Base-by-base conservation (phyloP, 2,888 invertebrate species). In the Aproaerema taeniolella region DNA sequence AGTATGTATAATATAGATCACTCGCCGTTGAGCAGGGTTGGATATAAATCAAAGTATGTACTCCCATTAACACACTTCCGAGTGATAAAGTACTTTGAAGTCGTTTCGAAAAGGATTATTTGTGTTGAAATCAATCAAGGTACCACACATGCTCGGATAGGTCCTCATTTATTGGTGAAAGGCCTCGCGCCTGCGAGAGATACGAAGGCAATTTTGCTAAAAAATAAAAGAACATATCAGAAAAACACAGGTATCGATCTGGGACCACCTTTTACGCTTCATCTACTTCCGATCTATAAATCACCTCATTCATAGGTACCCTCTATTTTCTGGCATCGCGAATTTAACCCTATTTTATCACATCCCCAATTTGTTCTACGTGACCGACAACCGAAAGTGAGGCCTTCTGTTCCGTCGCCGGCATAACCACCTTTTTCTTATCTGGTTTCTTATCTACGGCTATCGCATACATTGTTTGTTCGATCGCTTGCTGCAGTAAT, bases 1-100 rank as follows among this genome's bases (percentile, higher is more conserved):
- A 6, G 20, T 28, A n/a, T 28, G 28, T 8, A 28, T 7, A 5
- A n/a, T 4, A 8, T 28, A n/a, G 51, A n/a, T n/a, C n/a, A n/a
- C 55, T 52, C 51, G 49, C 49, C 52, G 49, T 53, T 61, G 65
- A 63, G 41, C 50, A 58, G 61, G 61, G 61, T 65, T 47, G 46
- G 52, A 47, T 43, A 62, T 63, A 63, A 61, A 65, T 63, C 61
- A 65, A 62, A 42, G 55, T 38, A 53, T 53, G 55, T 38, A 53
- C 54, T 58, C 55, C 56, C 38, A 59, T 60, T n/a, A n/a, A n/a
- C n/a, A n/a, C n/a, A n/a, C n/a, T 60, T 58, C 44, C 50, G 53
- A 48, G 53, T 57, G 47, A 47, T 53, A 50, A 57, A 55, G 55
- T 54, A 52, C 47, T 51, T 51, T 41, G 36, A 39, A 52, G 48